These are phyloP conservation scores for Scatophagus argus DNA, from an alignment of 2,113 vertebrate genomes.

Conservation along the genomic window DNA sequence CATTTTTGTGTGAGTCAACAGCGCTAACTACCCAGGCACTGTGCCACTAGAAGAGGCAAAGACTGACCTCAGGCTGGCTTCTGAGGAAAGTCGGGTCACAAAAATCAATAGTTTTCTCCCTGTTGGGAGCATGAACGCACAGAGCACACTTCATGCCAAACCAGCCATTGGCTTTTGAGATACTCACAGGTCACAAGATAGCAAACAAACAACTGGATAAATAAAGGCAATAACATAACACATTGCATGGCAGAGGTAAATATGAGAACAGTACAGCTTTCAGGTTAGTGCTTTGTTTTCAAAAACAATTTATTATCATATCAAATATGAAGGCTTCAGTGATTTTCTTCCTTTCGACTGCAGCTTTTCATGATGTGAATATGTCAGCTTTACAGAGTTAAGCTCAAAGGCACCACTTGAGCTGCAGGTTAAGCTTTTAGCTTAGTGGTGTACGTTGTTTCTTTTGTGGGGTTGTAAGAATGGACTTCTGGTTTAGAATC, in stretches of 20 bases:
- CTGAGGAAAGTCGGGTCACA: constrained; percentile 48
- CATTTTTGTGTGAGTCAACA: constrained; percentile 41
- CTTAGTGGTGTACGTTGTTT: constrained; percentile 44
- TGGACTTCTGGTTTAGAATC: constrained; percentile 52
- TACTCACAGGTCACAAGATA: constrained; percentile 24
- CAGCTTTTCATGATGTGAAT: constrained; percentile 32
- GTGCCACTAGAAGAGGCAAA: constrained; percentile 45
- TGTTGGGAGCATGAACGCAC: constrained; percentile 47
- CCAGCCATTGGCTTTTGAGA: constrained; percentile 29
- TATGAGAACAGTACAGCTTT: constrained; percentile 1
- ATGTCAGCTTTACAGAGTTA: constrained; percentile 51
- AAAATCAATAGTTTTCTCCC: constrained; percentile 61
- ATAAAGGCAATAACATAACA: constrained; percentile 10
- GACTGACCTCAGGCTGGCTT: constrained; percentile 53
- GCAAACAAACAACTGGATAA: constrained; percentile 18
- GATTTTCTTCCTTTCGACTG: constrained; percentile 11
- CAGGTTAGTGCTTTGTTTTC: not conserved
- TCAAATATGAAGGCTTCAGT: not conserved
- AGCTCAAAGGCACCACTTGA: constrained; percentile 51
- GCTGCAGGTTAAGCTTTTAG: constrained; percentile 66
- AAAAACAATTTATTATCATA: constrained; percentile 19
- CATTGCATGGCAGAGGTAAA: not conserved
- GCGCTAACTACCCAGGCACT: constrained; percentile 48
- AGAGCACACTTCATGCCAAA: constrained; percentile 52
- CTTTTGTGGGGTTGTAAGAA: constrained; percentile 50